Evolutionary conservation across 2,888 invertebrate species (phyloP).

Genomic region (Alloscopus bannaensis): DNA sequence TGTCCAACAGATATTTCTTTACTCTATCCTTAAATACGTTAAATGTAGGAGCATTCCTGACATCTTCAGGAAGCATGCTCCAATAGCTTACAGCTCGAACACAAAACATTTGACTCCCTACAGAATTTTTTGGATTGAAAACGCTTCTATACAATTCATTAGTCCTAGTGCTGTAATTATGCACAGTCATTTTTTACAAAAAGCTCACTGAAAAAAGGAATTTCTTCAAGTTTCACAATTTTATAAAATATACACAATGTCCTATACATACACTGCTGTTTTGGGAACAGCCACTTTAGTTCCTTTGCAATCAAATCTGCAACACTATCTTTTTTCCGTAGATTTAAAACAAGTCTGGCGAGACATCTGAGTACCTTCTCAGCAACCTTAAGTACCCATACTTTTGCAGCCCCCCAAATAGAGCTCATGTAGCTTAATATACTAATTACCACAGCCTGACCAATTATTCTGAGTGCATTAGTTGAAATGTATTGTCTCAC

Average conservation of each 20-base stretch:
- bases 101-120: neutral
- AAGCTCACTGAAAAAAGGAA: constrained; percentile 1
- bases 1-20: neutral
- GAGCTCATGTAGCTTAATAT: neutral
- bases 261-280: neutral
- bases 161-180: neutral
- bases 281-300: constrained; percentile 2
- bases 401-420: neutral
- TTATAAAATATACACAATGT: constrained; percentile 8
- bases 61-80: neutral
- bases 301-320: neutral
- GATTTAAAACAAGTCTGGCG: neutral
- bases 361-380: neutral
- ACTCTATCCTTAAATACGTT: neutral
- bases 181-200: constrained; percentile 2
- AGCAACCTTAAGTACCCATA: neutral
- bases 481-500: neutral
- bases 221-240: neutral
- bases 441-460: neutral
- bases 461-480: neutral
- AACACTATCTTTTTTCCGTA: neutral
- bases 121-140: neutral
- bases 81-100: neutral
- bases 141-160: neutral
- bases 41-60: neutral